Evolutionary conservation across 2,113 vertebrate species (phyloP).

Genomic region (Colaptes auratus): DNA sequence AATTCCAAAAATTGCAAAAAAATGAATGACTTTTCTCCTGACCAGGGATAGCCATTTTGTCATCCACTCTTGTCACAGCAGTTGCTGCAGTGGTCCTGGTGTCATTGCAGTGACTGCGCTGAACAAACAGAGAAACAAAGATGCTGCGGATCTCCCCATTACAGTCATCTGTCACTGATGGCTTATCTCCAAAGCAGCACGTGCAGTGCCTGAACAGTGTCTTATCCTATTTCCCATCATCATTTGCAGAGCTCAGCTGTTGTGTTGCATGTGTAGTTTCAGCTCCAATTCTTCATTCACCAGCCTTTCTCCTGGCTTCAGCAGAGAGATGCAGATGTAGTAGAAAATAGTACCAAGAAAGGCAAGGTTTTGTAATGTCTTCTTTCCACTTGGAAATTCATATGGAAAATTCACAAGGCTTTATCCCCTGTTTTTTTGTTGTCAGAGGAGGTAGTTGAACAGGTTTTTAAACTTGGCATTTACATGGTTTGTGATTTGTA

Average conservation of each 20-base stretch:
- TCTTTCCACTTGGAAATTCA: not conserved
- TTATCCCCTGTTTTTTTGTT: not conserved
- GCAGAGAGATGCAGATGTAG: not conserved
- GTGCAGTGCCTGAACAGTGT: not conserved
- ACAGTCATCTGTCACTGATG: slow-evolving; percentile 31
- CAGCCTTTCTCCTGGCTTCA: not conserved
- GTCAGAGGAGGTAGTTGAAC: not conserved
- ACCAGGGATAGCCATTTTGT: not conserved
- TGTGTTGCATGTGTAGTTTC: slow-evolving; percentile 19
- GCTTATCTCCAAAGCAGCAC: slow-evolving; percentile 44
- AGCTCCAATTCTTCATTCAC: slow-evolving; percentile 28
- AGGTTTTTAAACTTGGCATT: not conserved
- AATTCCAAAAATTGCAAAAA: not conserved
- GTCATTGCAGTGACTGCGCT: not conserved
- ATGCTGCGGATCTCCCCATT: slow-evolving; percentile 1
- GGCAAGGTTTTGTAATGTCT: not conserved
- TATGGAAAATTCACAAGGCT: not conserved
- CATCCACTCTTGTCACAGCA: not conserved
- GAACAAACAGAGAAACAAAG: slow-evolving; percentile 9
- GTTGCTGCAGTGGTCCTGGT: not conserved
- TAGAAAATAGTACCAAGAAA: not conserved
- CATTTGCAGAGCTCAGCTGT: slow-evolving; percentile 21
- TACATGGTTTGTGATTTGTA: not conserved
- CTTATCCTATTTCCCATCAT: not conserved
- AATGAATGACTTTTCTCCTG: not conserved